Evolutionary conservation across 2,888 invertebrate species (phyloP), one percentile per base, ranked within the genome.

Genomic region (Polyommatus icarus): DNA sequence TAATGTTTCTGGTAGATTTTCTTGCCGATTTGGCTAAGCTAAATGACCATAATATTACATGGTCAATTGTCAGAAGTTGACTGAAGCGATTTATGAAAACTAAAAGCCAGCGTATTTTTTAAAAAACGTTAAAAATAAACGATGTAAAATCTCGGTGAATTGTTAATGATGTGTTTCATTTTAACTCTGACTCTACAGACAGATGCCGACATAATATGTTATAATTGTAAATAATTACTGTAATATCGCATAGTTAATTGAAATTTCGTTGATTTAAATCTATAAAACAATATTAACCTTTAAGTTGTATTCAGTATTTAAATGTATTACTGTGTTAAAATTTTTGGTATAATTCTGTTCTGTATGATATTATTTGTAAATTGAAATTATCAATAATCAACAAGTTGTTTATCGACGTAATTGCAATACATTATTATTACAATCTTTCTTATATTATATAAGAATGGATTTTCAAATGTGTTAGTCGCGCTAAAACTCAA

Each of bases 211-310:
- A 73, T 24, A 71, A 73, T 24, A 71, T 50, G 20, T 73, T 12
- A 24, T 24, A 73, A 73, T 46, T 73, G 50, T 73, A 29, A 73
- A 73, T 50, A 50, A 73, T 73, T 73, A 46, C 73, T 46, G 40
- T 46, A 40, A 72, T 46, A 24, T 24, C 73, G 15, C 20, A 40
- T 73, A 73, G 24, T 73, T 50, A 73, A 50, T 73, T 46, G 73
- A 50, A 73, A 46, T 73, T 24, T 24, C 24, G 73, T 73, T 46
- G 73, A 73, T 46, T 73, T 73, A 40, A 73, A 73, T 71, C 71
- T 8, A n/a, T 32, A 4, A 24, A 24, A 71, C 18, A n/a, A 36
- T 71, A 36, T 71, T 71, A 71, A 71, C n/a, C 32, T 71, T 32
- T 71, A 71, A 61, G 61, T 61, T 24, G 3, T 3, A 12, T 24